These are phyloP conservation scores for Casuarius casuarius DNA, from an alignment of 2,113 vertebrate species.

Conservation along the genomic window DNA sequence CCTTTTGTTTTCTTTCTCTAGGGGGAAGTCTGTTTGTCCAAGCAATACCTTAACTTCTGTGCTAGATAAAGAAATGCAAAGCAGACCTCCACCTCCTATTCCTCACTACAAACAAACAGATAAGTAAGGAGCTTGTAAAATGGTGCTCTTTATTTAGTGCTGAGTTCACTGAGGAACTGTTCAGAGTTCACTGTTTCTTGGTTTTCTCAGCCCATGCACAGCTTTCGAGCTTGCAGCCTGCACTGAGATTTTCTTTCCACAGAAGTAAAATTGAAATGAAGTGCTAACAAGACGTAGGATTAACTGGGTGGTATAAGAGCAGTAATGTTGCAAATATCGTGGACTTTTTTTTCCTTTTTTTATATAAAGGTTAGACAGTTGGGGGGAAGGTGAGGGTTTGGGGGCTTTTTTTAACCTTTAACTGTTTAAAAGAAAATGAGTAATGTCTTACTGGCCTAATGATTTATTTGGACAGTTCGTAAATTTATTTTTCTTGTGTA, in stretches of 20 bases:
- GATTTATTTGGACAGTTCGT: background rate
- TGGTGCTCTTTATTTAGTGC: background rate
- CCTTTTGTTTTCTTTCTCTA: slow-evolving; percentile 70
- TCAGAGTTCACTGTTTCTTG: background rate
- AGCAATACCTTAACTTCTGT: slow-evolving; percentile 86
- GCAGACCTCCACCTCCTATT: slow-evolving; percentile 89
- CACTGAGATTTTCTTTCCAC: background rate
- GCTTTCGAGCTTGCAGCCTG: background rate
- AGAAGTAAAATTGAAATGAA: background rate
- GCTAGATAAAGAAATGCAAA: slow-evolving; percentile 87
- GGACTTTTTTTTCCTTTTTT: background rate
- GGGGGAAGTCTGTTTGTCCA: slow-evolving; percentile 92
- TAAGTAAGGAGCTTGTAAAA: slow-evolving; percentile 81
- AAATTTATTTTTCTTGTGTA: background rate
- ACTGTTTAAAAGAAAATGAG: background rate
- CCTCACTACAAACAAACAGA: slow-evolving; percentile 91
- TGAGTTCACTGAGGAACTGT: background rate
- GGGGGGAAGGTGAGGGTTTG: background rate
- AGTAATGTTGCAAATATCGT: background rate
- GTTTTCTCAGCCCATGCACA: background rate
- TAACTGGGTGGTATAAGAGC: background rate
- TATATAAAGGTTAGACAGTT: background rate
- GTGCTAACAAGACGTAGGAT: background rate
- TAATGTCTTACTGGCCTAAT: background rate
- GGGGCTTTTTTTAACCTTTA: background rate